Evolutionary conservation across 2,113 vertebrate species (phyloP).

Genomic region (Ameiurus melas): DNA sequence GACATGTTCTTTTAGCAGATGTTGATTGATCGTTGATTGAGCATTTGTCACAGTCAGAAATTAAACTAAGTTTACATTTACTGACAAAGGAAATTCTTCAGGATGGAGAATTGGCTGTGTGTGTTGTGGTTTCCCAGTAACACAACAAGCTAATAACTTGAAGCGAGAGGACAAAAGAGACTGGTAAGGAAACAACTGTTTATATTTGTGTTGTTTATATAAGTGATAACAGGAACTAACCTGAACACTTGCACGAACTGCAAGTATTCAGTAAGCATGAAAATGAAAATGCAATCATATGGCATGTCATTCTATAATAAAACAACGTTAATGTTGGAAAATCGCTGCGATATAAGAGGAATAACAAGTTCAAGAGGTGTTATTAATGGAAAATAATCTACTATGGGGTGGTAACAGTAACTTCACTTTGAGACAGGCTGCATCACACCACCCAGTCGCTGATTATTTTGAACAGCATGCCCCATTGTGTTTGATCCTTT

Average conservation of each 20-base stretch:
- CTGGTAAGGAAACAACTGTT: background rate
- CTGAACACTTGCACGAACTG: background rate
- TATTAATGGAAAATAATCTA: background rate
- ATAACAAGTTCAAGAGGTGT: background rate
- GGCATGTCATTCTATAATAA: background rate
- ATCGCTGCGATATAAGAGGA: background rate
- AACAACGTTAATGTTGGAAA: background rate
- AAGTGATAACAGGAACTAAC: background rate
- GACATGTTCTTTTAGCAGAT: background rate
- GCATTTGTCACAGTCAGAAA: background rate
- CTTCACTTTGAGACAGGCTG: background rate
- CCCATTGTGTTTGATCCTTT: background rate
- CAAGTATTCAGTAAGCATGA: background rate
- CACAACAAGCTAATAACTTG: background rate
- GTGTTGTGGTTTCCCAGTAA: background rate
- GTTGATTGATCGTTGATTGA: background rate
- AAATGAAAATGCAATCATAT: background rate
- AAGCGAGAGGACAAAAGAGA: background rate
- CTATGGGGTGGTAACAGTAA: background rate
- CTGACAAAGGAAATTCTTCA: constrained; percentile 2
- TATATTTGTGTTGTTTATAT: too few relatives aligned
- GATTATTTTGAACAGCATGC: background rate
- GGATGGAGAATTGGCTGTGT: background rate
- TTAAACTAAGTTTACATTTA: background rate
- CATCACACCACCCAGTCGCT: background rate